Percentiles rank a stretch among this genome's conserved stretches.
These are phyloP conservation scores for Garra rufa DNA, from an alignment of 2,113 vertebrate genomes.

Conservation along the genomic window DNA sequence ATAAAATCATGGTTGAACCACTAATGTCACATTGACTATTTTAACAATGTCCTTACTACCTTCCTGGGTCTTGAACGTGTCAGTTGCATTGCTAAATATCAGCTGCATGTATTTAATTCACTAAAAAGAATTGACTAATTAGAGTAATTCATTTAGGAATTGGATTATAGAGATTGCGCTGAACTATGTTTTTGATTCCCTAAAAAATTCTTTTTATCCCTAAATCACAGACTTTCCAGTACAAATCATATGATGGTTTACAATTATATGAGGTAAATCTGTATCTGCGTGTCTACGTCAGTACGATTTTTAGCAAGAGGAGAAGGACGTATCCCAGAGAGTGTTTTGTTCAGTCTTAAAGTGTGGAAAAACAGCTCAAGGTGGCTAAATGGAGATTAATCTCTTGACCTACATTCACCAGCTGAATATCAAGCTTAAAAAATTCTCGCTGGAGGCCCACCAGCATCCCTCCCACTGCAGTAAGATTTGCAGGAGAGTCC, in stretches of 20 bases:
- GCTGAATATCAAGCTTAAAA: constrained; percentile 35
- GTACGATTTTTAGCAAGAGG: not conserved
- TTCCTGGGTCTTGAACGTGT: too few relatives aligned
- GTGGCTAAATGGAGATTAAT: constrained; percentile 49
- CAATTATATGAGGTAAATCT: not conserved
- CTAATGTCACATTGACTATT: too few relatives aligned
- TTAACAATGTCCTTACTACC: too few relatives aligned
- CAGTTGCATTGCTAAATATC: too few relatives aligned
- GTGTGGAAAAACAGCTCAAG: constrained; percentile 36
- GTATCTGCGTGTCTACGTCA: not conserved
- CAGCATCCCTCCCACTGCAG: constrained; percentile 24
- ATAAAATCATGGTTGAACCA: too few relatives aligned
- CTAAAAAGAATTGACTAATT: not conserved
- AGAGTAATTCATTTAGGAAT: not conserved
- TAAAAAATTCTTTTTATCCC: not conserved
- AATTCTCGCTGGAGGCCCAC: constrained; percentile 16
- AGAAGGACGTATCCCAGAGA: constrained; percentile 1
- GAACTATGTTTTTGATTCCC: not conserved
- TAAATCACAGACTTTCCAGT: not conserved
- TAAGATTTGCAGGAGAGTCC: constrained; percentile 29
- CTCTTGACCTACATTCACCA: constrained; percentile 48
- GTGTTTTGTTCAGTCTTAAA: constrained; percentile 35
- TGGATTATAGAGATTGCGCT: not conserved
- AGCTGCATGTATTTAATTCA: not conserved
- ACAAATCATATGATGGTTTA: not conserved